Conservation (phyloP, 2,888 invertebrate genomes). For the Eristalis arbustorum region DNA sequence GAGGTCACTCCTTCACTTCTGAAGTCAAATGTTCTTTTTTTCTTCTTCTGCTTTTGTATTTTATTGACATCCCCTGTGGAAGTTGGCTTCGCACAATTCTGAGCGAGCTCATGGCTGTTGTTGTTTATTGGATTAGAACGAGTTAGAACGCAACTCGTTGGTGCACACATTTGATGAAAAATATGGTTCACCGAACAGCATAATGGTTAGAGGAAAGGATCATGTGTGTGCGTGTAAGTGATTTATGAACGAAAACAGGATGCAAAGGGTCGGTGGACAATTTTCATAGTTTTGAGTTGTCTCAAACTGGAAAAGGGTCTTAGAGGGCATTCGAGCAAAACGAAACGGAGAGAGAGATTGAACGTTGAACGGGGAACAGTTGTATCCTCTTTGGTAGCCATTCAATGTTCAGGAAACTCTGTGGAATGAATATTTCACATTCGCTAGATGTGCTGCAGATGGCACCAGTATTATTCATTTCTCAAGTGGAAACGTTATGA, state of each 20-base stretch:
- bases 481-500: neutral
- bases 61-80: neutral
- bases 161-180: slow-evolving; percentile 4
- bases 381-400: neutral
- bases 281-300: neutral
- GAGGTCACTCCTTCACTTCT: neutral
- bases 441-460: neutral
- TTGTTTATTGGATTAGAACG: neutral
- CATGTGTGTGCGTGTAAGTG: neutral
- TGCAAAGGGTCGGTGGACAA: neutral
- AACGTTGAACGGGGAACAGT: neutral
- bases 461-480: neutral
- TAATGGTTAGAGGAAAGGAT: neutral
- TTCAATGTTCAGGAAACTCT: neutral
- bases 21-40: neutral
- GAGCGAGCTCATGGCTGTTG: neutral
- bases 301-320: neutral
- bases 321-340: neutral
- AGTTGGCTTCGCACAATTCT: neutral
- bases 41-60: neutral
- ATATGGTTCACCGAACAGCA: slow-evolving; percentile 22
- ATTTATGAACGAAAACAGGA: neutral
- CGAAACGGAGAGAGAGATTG: neutral
- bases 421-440: neutral
- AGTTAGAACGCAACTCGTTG: neutral